Base-by-base conservation (phyloP, 2,888 invertebrate genomes). In the Dicranocentrus wangi region DNA sequence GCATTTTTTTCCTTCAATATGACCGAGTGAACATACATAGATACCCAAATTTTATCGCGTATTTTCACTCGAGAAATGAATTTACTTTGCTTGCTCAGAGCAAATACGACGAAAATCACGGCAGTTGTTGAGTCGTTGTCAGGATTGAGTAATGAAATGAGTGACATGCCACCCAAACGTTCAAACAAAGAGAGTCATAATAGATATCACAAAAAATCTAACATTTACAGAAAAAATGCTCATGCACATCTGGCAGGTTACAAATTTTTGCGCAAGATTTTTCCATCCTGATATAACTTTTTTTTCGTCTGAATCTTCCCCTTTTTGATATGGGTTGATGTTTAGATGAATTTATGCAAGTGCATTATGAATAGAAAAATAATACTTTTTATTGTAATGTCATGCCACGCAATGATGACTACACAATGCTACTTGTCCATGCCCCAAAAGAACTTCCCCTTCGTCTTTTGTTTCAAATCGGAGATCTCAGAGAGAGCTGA, bases 131-230 rank as follows among this genome's bases (percentile, higher is more conserved):
- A 25, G 25, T 23, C 10, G 60, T 28, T 19, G 28, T 21, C 27
- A 32, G 61, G 61, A 72, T 65, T 73, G 65, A 65, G 53, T 65
- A 65, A 73, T 42, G 73, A 73, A 73, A 73, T 63, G 63, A 63
- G 27, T 65, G 73, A 73, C 65, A 19, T 8, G 17, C 10, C 39
- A 27, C 53, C 8, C 42, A 28, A 19, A 39, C n/a, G 39, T 19
- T 39, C 39, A 39, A 39, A 13, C 39, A 39, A 39, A 8, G 21
- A 7, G 10, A 32, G 47, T 21, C 13, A 47, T 71, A 19, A 60
- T 47, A 47, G n/a, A n/a, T 23, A 71, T 23, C 39, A 70, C 58
- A 17, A n/a, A n/a, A n/a, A n/a, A n/a, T n/a, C n/a, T n/a, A n/a
- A 27, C 27, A 8, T 27, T 60, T 47, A 13, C 10, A 17, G 28